Base-by-base conservation (phyloP, 2,888 invertebrate species). In the Caenorhabditis sp. region DNA sequence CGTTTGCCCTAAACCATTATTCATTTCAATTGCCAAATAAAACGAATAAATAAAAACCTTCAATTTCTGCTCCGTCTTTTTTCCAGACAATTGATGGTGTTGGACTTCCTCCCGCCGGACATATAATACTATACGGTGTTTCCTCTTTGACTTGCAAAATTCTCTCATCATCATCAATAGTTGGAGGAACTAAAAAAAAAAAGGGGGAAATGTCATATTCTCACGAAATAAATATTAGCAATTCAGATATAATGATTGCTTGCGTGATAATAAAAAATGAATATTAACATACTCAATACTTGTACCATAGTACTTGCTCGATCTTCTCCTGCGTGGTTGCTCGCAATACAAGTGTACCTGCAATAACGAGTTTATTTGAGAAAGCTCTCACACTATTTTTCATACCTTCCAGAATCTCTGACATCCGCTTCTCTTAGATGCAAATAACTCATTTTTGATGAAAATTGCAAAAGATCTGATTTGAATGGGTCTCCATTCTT, bases 331-430 rank as follows among this genome's bases (percentile, higher is more conserved):
- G 90, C 90, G 52, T 88, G 84, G 82, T 92, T 92, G 52, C 84
- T 88, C 1, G 90, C 91, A 20, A 89, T 82, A 82, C 92, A 92
- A 1, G 89, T 90, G 83, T 91, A 92, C 23, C 90, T 89, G 0
- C 49, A 76, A 68, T 36, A n/a, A n/a, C n/a, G n/a, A n/a, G n/a
- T n/a, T n/a, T n/a, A n/a, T n/a, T n/a, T n/a, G n/a, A n/a, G n/a
- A n/a, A n/a, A n/a, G n/a, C n/a, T n/a, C n/a, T n/a, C n/a, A n/a
- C n/a, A n/a, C n/a, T n/a, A n/a, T n/a, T n/a, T n/a, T n/a, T n/a
- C 65, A 59, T 36, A 81, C 80, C 58, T 70, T 62, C 81, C 85
- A 12, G 80, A 77, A 67, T 87, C 85, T 36, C 64, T 67, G 2
- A 70, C 31, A 10, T 65, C 62, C 2, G 83, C 81, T 27, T 83